Conservation (phyloP, 2,797 vertebrate species). For the Nyctalus aviator region DNA sequence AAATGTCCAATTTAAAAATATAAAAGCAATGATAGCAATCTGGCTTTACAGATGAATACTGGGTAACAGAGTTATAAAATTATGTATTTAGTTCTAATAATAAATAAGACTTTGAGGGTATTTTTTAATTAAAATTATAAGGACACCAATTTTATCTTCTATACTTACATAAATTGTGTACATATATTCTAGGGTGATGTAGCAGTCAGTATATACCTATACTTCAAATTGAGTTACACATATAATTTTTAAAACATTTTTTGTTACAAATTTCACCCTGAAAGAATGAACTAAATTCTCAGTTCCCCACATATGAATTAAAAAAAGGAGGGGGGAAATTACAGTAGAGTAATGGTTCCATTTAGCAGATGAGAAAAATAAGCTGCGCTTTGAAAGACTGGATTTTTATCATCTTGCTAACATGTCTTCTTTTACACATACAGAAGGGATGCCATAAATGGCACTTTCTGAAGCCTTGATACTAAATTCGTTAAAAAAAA, state of each 20-base stretch:
- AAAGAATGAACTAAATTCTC: constrained; percentile 68
- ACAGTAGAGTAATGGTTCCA: constrained; percentile 39
- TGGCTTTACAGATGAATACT: constrained; percentile 71
- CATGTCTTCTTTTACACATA: constrained; percentile 68
- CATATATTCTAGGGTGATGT: constrained; percentile 55
- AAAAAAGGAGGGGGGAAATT: background rate
- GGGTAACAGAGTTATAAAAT: constrained; percentile 73
- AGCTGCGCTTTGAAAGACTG: constrained; percentile 74
- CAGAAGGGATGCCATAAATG: constrained; percentile 83
- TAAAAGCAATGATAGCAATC: constrained; percentile 71
- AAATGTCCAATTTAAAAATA: constrained; percentile 74
- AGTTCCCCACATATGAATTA: constrained; percentile 28
- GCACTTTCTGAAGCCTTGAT: constrained; percentile 82
- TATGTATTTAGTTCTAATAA: constrained; percentile 74
- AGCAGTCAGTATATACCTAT: constrained; percentile 61
- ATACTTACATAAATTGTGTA: constrained; percentile 67
- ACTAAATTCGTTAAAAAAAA: constrained; percentile 79
- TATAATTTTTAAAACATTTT: constrained; percentile 66
- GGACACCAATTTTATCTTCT: constrained; percentile 61
- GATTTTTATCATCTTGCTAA: constrained; percentile 63
- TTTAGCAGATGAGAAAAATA: constrained; percentile 66
- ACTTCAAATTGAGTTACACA: constrained; percentile 66
- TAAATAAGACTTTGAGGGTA: constrained; percentile 72
- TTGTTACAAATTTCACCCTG: constrained; percentile 64
- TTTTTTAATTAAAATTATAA: constrained; percentile 72